Conservation (phyloP, 2,888 invertebrate genomes). For the Mechanitis mazaeus region DNA sequence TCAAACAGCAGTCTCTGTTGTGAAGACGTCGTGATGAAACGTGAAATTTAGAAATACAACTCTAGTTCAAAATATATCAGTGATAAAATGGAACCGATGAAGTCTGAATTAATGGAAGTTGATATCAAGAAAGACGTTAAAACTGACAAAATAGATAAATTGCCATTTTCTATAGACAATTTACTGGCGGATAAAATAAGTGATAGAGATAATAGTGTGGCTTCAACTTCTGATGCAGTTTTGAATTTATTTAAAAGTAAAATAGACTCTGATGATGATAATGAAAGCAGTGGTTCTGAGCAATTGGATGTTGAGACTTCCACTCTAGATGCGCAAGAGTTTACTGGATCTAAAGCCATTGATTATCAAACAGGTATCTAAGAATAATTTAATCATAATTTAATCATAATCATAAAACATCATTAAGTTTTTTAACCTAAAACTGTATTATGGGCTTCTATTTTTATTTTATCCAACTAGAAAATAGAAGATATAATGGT, state of each 20-base stretch:
- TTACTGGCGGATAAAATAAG: slow-evolving; percentile 60
- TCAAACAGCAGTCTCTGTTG: slow-evolving; percentile 24
- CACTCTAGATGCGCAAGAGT: slow-evolving; percentile 53
- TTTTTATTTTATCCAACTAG: no score
- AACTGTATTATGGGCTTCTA: no score
- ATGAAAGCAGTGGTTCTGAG: slow-evolving; percentile 54
- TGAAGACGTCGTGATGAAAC: slow-evolving; percentile 33
- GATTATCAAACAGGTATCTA: slow-evolving; percentile 63
- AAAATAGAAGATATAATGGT: no score
- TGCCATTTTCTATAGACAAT: slow-evolving; percentile 66
- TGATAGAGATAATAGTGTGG: slow-evolving; percentile 24
- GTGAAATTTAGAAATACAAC: neutral
- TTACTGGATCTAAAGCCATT: slow-evolving; percentile 42
- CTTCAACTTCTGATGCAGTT: slow-evolving; percentile 20
- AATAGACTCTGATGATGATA: slow-evolving; percentile 47
- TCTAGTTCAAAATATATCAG: slow-evolving; percentile 1
- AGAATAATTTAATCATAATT: no score
- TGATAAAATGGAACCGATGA: slow-evolving; percentile 20
- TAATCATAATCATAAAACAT: no score
- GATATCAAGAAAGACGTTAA: slow-evolving; percentile 34
- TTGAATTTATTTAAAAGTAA: slow-evolving; percentile 35
- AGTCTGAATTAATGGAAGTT: slow-evolving; percentile 33
- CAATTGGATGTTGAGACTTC: slow-evolving; percentile 65
- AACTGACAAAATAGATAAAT: slow-evolving; percentile 51
- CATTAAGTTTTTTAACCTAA: no score